phyloP scores from a whole-genome alignment of 2,113 vertebrate species.

The Gymnobelideus leadbeateri region DNA sequence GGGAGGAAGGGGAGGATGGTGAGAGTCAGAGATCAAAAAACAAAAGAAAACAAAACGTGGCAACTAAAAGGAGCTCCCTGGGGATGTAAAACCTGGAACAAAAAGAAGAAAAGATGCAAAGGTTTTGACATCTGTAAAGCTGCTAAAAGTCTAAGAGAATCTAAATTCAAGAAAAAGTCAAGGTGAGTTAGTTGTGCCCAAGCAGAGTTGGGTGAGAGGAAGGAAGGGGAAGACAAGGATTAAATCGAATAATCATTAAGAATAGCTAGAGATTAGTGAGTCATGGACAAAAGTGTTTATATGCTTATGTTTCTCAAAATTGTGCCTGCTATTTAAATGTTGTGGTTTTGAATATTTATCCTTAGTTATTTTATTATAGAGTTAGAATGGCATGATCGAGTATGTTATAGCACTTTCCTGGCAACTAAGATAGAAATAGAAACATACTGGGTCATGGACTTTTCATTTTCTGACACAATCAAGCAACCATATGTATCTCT shows the following conservation, averaged over 20 bases:
- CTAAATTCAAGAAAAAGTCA: not conserved
- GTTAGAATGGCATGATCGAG: not conserved
- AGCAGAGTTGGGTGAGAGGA: not conserved
- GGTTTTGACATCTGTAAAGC: not conserved
- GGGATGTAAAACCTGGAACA: not conserved
- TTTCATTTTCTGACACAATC: slow-evolving; percentile 58
- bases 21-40: not conserved
- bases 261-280: not conserved
- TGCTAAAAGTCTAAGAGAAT: not conserved
- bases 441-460: slow-evolving; percentile 34
- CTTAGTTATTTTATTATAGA: not conserved
- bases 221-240: not conserved
- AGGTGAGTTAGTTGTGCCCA: not conserved
- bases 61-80: not conserved
- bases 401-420: slow-evolving; percentile 28
- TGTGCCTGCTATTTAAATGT: not conserved
- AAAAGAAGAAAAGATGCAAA: not conserved
- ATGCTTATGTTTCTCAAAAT: not conserved
- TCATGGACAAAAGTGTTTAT: not conserved
- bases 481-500: slow-evolving; percentile 9
- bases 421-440: slow-evolving; percentile 55
- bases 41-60: not conserved
- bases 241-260: not conserved
- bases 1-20: not conserved
- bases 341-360: not conserved